Evolutionary conservation across 2,797 vertebrate genomes (phyloP), one percentile per base, ranked within the genome.

Genomic region (Alcedo quadribrachys): DNA sequence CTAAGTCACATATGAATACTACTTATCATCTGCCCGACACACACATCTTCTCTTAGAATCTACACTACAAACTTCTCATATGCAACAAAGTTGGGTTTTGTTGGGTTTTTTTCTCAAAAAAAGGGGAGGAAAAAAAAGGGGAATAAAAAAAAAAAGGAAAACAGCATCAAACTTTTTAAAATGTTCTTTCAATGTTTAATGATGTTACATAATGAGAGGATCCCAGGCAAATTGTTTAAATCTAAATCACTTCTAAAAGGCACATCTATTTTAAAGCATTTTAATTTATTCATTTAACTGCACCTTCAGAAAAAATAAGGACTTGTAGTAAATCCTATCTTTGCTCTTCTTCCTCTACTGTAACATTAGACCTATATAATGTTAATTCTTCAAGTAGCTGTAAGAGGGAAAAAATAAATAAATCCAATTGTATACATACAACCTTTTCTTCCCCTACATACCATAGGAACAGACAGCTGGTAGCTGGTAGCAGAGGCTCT

Each of bases 401-500:
- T 5, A 81, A 75, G 73, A 67, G 19, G 37, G 14, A 85, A 48
- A 82, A 82, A 62, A 54, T 12, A 82, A 62, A 54, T 12, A 42
- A 35, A 81, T 67, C 60, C 5, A 66, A 32, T 15, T 80, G 16
- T 25, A 65, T 84, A 16, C n/a, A 43, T 14, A 24, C 8, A 12
- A 58, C 25, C 8, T 70, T 70, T 68, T 70, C 46, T 74, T 5
- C 1, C 15, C 6, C 67, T n/a, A 73, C 95, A 15, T 97, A 99
- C 99, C 99, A 5, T 98, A 96, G 46, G 98, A 99, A 96, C 98
- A 99, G 78, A 99, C 91, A 11, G 99, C 99, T 55, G 99, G 98
- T 50, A 99, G 97, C 97, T 99, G 99, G 93, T 99, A 99, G 91
- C 99, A 99, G 63, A 99, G 98, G 77, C 99, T 99, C 92, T 99